phyloP scores from a whole-genome alignment of 2,797 vertebrate genomes.

The Coracias cyanogaster region DNA sequence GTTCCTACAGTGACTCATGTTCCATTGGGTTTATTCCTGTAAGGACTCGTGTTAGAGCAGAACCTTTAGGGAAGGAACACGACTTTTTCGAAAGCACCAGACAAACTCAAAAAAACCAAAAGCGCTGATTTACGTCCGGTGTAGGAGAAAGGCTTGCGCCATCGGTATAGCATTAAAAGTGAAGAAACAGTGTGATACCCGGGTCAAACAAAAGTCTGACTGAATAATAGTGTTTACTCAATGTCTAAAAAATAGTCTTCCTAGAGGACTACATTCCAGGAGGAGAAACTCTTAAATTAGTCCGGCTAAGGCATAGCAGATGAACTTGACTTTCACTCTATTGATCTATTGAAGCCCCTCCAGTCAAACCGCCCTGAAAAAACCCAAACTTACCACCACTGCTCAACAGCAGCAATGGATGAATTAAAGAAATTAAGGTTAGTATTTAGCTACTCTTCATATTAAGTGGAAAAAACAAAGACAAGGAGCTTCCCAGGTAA shows the following conservation, averaged over 20 bases:
- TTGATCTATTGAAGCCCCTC: background rate
- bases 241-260: background rate
- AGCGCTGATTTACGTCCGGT: rapidly evolving
- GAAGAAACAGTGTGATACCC: background rate
- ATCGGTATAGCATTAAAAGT: background rate
- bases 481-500: background rate
- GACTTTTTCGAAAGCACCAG: background rate
- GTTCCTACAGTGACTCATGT: slow-evolving; percentile 46
- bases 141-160: background rate
- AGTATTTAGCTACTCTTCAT: background rate
- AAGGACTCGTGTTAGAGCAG: background rate
- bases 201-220: background rate
- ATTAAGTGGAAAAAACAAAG: background rate
- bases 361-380: background rate
- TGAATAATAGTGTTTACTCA: background rate
- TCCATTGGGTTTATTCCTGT: background rate
- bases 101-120: background rate
- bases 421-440: background rate
- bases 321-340: background rate
- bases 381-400: background rate
- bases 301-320: background rate
- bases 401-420: background rate
- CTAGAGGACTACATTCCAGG: background rate
- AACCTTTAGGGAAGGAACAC: background rate
- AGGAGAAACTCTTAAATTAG: background rate